phyloP scores from a whole-genome alignment of 2,888 invertebrate species.

The Seira sanloemensis region DNA sequence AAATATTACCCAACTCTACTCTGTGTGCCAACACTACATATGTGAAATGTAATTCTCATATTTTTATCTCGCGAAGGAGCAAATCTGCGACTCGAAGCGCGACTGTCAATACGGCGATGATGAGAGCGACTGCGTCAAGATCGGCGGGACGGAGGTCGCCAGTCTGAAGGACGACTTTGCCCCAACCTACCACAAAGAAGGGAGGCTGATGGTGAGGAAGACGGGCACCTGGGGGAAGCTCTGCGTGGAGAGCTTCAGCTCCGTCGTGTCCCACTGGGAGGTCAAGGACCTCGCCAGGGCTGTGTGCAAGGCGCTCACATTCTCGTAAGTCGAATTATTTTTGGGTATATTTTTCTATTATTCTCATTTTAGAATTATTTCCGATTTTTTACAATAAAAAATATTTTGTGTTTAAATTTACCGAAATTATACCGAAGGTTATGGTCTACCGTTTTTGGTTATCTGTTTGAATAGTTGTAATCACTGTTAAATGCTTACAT shows the following conservation, averaged over 20 bases:
- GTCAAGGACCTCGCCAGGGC: slow-evolving; percentile 84
- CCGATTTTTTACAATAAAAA: no score
- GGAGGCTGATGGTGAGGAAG: slow-evolving; percentile 85
- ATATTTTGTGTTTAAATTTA: no score
- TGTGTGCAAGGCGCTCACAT: slow-evolving; percentile 86
- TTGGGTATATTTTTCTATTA: not conserved
- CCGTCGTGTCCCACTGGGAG: slow-evolving; percentile 81
- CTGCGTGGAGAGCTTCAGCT: slow-evolving; percentile 83
- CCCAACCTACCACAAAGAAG: slow-evolving; percentile 75
- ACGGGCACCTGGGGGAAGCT: slow-evolving; percentile 87
- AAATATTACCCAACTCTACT: no score
- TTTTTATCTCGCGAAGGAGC: no score
- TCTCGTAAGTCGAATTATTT: slow-evolving; percentile 81
- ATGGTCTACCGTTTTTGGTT: no score
- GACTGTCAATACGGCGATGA: slow-evolving; percentile 87
- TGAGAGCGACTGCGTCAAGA: slow-evolving; percentile 84
- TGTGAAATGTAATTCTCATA: no score
- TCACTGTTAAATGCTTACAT: no score
- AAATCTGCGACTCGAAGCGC: slow-evolving; percentile 74
- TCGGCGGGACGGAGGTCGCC: slow-evolving; percentile 79
- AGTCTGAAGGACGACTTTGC: slow-evolving; percentile 74
- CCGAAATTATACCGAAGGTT: no score
- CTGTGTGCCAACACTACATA: no score
- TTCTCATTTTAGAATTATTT: not conserved
- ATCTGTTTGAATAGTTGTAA: no score